Evolutionary conservation across 1,140 invertebrate genomes (phyloP).

Genomic region (Drosophila ficusphila): DNA sequence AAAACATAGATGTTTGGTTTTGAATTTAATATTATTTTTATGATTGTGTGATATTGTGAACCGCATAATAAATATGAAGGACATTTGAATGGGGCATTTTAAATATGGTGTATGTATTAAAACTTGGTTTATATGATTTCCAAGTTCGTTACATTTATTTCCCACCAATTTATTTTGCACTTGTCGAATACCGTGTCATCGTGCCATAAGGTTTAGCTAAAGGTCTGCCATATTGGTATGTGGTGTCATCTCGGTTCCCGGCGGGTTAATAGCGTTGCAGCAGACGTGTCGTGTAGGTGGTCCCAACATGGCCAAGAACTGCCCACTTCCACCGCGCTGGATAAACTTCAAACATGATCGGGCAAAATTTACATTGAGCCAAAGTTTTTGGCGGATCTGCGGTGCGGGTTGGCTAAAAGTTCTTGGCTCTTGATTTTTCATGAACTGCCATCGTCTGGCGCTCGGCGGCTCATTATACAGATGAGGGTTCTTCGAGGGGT

Average conservation of each 20-base stretch:
- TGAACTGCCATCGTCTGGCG: constrained; percentile 68
- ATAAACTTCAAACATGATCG: constrained; percentile 54
- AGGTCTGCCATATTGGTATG: constrained; percentile 1
- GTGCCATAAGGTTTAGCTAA: not conserved
- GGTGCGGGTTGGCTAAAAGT: constrained; percentile 46
- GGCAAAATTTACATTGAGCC: constrained; percentile 38
- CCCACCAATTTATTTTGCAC: not conserved
- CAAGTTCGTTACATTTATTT: not conserved
- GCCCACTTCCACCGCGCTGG: not conserved
- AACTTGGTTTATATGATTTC: no score
- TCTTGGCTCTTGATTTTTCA: constrained; percentile 70
- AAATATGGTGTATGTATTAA: no score
- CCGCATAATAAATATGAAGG: no score
- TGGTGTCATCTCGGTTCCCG: constrained; percentile 45
- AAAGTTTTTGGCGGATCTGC: constrained; percentile 46
- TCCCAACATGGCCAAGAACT: constrained; percentile 13
- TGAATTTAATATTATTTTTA: no score
- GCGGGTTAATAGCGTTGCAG: constrained; percentile 53
- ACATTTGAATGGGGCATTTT: no score
- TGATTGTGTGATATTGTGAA: no score
- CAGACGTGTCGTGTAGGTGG: constrained; percentile 37
- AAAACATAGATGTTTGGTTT: no score
- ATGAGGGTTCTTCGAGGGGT: constrained; percentile 10
- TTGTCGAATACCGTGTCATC: not conserved
- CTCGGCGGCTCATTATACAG: constrained; percentile 69